A percentile compares a stretch with the other conserved stretches of the same genome.
Conservation (phyloP, 2,888 invertebrate species). For the Holacanthella duospinosa region DNA sequence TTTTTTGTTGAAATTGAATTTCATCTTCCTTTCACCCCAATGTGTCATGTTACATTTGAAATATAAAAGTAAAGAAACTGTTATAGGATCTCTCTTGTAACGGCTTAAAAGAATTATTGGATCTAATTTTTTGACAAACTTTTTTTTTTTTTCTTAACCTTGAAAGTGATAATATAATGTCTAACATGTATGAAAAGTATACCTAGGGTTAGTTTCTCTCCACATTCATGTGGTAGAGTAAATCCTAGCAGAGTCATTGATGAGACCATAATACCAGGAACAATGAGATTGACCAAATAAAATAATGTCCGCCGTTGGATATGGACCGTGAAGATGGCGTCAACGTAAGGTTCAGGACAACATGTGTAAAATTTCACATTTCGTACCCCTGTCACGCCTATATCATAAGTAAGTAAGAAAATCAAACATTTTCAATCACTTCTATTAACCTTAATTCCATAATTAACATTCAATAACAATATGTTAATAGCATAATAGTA, state of each 20-base stretch:
- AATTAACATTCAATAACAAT: no score
- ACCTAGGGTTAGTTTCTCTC: conserved; percentile 97
- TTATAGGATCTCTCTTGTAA: not conserved
- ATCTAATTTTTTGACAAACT: not conserved
- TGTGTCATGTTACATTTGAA: not conserved
- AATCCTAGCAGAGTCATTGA: conserved; percentile 98
- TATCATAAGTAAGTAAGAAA: no score
- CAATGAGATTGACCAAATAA: conserved; percentile 99
- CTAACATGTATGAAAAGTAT: conserved; percentile 34
- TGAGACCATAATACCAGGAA: conserved; percentile 96
- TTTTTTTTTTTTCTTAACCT: no score
- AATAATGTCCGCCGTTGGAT: conserved; percentile 93
- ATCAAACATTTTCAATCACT: not conserved
- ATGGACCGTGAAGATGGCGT: conserved; percentile 92
- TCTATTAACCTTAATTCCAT: no score
- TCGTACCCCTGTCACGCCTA: conserved; percentile 80
- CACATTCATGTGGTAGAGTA: conserved; percentile 96
- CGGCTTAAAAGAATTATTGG: not conserved
- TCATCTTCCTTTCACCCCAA: not conserved
- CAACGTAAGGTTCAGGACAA: conserved; percentile 64
- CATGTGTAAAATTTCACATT: conserved; percentile 76
- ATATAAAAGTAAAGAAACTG: not conserved
- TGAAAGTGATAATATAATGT: no score
- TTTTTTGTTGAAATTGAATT: not conserved
- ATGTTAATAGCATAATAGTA: no score